Evolutionary conservation across 2,888 invertebrate species (phyloP), one percentile per base, ranked within the genome.

Genomic region (Leucoptera coffeella): DNA sequence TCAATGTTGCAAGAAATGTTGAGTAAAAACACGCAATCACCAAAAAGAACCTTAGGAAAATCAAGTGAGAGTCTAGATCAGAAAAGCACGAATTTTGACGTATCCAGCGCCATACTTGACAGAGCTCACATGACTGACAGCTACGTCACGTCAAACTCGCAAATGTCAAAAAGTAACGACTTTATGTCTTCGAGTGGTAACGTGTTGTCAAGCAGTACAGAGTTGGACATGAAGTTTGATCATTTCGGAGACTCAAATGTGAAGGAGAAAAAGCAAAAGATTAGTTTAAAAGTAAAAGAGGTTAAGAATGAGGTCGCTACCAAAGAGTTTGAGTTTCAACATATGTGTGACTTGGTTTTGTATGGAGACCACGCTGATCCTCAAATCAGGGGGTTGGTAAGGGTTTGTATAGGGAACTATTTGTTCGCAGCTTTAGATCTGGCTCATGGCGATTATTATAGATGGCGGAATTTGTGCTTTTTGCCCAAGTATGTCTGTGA

Each of bases 341-440:
- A 73, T 39, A 64, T 90, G 35, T 71, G 74, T 6, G 90, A 91
- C 49, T 50, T 89, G 12, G 34, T 43, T 15, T 50, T 83, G 15
- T 80, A 82, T 36, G 75, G 79, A 19, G 61, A 72, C 33, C 90
- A 92, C 50, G 57, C 67, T 23, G 92, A 92, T 55, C 91, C 89
- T 0, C 88, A 91, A 47, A 73, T 92, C 20, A 71, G 87, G 39
- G 90, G 90, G 7, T 69, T 81, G 29, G 67, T 82, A 1, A 74
- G 83, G 31, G 59, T 78, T 4, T 62, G 87, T 36, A 69, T 85
- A 28, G 82, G 83, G 1, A 74, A 71, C 38, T 80, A 85, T 45
- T 55, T 89, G 35, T 71, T 72, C 27, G 57, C 80, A 0, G 74
- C 77, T 1, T 56, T 82, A 29, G 61, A 73, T 27, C 47, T 73